Conservation (phyloP, 1,140 invertebrate genomes). For the Hirudo medicinalis region DNA sequence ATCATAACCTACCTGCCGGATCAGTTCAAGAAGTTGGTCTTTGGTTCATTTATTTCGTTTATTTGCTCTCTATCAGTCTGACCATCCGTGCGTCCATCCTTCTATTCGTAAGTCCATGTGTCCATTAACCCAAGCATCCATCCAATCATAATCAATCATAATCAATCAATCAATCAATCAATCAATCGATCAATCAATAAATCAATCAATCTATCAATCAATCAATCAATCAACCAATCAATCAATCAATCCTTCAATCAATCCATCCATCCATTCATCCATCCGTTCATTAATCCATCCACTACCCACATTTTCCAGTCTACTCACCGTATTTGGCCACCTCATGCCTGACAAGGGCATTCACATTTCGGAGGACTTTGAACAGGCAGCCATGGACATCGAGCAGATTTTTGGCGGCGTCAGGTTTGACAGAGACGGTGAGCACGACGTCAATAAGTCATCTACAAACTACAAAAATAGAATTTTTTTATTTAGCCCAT, state of each 20-base stretch:
- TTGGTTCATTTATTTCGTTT: background rate
- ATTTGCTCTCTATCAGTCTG: no score
- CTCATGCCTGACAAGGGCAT: background rate
- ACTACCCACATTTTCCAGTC: background rate
- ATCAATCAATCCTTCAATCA: no score
- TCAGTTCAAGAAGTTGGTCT: background rate
- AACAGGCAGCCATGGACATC: background rate
- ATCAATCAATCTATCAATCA: background rate
- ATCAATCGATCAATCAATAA: background rate
- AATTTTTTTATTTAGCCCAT: no score
- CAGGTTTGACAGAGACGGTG: conserved; percentile 5
- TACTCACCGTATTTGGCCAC: background rate
- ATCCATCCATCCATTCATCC: background rate
- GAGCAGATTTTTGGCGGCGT: conserved; percentile 7
- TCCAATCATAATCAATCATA: no score
- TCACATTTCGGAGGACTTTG: background rate
- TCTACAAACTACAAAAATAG: no score
- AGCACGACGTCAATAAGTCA: no score
- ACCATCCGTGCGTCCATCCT: no score
- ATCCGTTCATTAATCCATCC: background rate
- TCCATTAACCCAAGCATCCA: no score
- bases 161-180: background rate
- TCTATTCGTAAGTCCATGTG: no score
- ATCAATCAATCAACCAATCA: background rate
- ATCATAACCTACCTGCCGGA: background rate